phyloP scores from a whole-genome alignment of 92 coral and sea anemone species.

The Umimayanthus chanpuru region DNA sequence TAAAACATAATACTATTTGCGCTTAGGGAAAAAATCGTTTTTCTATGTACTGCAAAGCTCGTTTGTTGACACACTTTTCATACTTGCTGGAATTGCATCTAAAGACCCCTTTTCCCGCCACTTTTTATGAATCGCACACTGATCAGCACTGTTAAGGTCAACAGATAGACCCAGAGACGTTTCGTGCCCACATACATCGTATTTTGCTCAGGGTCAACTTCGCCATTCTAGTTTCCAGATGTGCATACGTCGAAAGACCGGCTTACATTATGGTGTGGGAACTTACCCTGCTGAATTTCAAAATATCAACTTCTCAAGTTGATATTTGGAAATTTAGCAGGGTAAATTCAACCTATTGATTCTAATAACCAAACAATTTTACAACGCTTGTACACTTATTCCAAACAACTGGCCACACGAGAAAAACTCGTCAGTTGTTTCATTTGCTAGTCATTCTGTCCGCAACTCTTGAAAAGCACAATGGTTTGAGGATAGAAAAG shows the following conservation, averaged over 20 bases:
- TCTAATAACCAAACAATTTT: background rate
- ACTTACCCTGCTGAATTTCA: background rate
- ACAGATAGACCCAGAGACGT: background rate
- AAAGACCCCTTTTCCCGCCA: background rate
- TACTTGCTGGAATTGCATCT: too few species aligned
- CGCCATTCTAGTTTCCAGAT: background rate
- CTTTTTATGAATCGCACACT: background rate
- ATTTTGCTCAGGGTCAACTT: background rate
- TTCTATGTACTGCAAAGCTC: background rate
- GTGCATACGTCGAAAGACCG: background rate
- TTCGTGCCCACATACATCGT: background rate
- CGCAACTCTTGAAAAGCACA: background rate
- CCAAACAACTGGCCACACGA: background rate
- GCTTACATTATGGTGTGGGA: background rate
- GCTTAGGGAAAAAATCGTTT: background rate
- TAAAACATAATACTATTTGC: too few species aligned
- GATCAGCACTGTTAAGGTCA: background rate
- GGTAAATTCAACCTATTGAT: background rate
- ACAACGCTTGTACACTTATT: background rate
- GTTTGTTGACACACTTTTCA: background rate
- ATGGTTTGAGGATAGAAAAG: too few species aligned
- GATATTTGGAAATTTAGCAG: too few species aligned
- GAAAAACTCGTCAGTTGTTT: background rate
- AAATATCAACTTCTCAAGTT: too few species aligned
- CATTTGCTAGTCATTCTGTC: background rate